Evolutionary conservation across 1,140 invertebrate genomes (phyloP).

Genomic region (Sipha flava): DNA sequence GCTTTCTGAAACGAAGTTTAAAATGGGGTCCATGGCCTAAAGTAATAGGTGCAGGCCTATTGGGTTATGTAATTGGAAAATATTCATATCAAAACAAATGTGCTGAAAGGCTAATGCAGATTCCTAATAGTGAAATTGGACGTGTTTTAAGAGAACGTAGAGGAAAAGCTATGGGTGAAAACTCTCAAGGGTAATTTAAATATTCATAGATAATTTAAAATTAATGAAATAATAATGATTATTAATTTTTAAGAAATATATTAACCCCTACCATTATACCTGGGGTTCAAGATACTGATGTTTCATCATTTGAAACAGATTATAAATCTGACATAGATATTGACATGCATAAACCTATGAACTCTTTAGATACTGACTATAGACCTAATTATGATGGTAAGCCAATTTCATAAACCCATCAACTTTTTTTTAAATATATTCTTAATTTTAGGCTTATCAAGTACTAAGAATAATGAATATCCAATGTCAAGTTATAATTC

Average conservation of each 20-base stretch:
- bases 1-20: constrained; percentile 49
- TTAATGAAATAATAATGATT: background rate
- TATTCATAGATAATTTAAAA: background rate
- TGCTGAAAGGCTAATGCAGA: constrained; percentile 63
- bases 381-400: constrained; percentile 28
- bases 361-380: constrained; percentile 9
- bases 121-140: constrained; percentile 51
- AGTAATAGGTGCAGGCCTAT: constrained; percentile 51
- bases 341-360: background rate
- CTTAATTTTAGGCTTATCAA: background rate
- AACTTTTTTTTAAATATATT: background rate
- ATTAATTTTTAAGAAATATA: background rate
- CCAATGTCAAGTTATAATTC: constrained; percentile 35
- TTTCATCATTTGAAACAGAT: background rate
- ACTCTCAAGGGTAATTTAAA: constrained; percentile 41
- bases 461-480: constrained; percentile 18
- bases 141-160: constrained; percentile 23
- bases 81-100: constrained; percentile 63
- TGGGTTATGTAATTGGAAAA: constrained; percentile 68
- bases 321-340: background rate
- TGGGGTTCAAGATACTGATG: background rate
- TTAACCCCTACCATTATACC: background rate
- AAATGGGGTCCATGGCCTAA: constrained; percentile 59
- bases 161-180: constrained; percentile 40
- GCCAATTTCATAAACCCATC: background rate